Base-by-base conservation (phyloP, 2,888 invertebrate genomes). In the Cremastinae sp. region DNA sequence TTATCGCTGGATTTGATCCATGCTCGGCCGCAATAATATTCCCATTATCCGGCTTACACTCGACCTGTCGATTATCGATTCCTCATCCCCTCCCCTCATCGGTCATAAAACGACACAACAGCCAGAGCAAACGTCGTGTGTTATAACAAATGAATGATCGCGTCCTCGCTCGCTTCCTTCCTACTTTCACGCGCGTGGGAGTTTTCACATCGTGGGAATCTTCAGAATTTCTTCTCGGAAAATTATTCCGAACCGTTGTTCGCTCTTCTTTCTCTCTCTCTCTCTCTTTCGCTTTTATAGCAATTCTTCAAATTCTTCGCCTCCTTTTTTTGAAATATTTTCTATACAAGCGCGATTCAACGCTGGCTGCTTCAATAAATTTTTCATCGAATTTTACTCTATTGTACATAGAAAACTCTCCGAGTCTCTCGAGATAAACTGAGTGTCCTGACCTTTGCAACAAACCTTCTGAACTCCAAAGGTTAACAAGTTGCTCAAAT, bases 21-120 rank as follows among this genome's bases (percentile, higher is more conserved):
- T 16, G 28, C 41, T 3, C 22, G 7, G 28, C 36, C 51, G 5
- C 16, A 53, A 41, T 20, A 41, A 22, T 51, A 38, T 64, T 51
- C 12, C 20, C 49, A 36, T 62, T 61, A 43, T 43, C 20, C 53
- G 22, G 56, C 2, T 7, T 20, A 58, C 47, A 51, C 49, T 22
- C 34, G 58, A 66, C 54, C 59, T 66, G 45, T 47, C 43, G 59
- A 62, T 75, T 72, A 75, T 76, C 59, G 69, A 70, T 76, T 76
- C 8, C 43, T 28, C 41, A 38, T 4, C n/a, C 0, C 34, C 12
- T 12, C 43, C 1, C 45, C 12, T 7, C 10, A 12, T 9, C n/a
- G 3, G n/a, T 34, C 47, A 2, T 34, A 12, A 18, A 18, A 5
- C n/a, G 18, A 16, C 20, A 34, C 49, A 49, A 20, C 12, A 36